These are phyloP conservation scores for Omphaloscelis lunosa DNA, from an alignment of 2,888 invertebrate species.

Conservation along the genomic window DNA sequence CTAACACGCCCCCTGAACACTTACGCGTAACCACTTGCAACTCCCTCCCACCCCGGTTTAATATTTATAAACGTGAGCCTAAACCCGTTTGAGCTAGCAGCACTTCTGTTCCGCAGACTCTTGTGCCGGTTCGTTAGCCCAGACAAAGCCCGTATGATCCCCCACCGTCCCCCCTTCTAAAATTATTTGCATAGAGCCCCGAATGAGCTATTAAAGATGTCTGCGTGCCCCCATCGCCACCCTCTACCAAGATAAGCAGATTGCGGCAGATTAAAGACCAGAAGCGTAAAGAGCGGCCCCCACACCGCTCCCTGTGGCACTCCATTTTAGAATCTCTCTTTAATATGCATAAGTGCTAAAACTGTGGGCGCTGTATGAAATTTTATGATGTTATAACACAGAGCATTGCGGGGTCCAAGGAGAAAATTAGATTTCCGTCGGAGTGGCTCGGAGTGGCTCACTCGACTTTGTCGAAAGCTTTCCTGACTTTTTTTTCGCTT, in stretches of 20 bases:
- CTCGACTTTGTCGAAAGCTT: constrained; percentile 88
- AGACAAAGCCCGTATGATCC: constrained; percentile 90
- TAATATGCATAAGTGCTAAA: constrained; percentile 85
- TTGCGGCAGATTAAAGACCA: constrained; percentile 91
- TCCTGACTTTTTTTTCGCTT: constrained; percentile 78
- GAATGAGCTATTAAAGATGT: constrained; percentile 91
- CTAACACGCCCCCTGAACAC: constrained; percentile 78
- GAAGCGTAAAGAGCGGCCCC: constrained; percentile 86
- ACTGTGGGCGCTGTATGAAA: constrained; percentile 80
- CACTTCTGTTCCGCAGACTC: constrained; percentile 88
- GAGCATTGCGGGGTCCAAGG: constrained; percentile 82
- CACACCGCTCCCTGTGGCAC: constrained; percentile 76
- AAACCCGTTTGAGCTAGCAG: constrained; percentile 85
- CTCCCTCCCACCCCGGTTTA: constrained; percentile 77
- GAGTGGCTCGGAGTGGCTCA: constrained; percentile 84
- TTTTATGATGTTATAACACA: constrained; percentile 85
- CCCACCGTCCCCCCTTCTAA: constrained; percentile 80
- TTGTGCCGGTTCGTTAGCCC: constrained; percentile 89
- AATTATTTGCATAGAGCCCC: constrained; percentile 90
- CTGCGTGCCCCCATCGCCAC: constrained; percentile 81
- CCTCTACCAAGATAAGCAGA: constrained; percentile 87
- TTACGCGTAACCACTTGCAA: constrained; percentile 83
- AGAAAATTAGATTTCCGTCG: constrained; percentile 89
- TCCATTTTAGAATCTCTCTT: constrained; percentile 82
- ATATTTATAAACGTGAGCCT: constrained; percentile 87